phyloP scores from a whole-genome alignment of 2,797 vertebrate species.

The Labroides dimidiatus region DNA sequence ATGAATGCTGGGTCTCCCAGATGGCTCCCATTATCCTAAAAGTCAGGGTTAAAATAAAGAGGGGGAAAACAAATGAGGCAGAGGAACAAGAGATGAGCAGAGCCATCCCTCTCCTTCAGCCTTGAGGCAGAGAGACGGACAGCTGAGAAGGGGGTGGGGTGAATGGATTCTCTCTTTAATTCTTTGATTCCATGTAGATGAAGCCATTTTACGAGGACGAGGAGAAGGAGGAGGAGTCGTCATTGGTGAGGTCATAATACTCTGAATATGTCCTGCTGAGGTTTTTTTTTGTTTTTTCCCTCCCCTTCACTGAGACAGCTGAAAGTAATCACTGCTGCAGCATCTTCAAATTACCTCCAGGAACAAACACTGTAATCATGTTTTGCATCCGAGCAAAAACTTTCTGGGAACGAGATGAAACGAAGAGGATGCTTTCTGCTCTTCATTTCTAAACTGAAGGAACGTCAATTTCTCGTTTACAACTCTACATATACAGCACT shows the following conservation, averaged over 20 bases:
- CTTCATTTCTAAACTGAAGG: slow-evolving; percentile 4
- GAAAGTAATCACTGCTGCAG: slow-evolving; percentile 72
- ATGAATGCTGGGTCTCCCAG: slow-evolving; percentile 68
- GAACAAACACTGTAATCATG: slow-evolving; percentile 72
- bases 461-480: background rate
- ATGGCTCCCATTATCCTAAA: slow-evolving; percentile 77
- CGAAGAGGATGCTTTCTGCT: slow-evolving; percentile 11
- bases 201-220: slow-evolving; percentile 46
- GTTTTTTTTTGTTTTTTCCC: background rate
- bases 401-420: slow-evolving; percentile 36
- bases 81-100: slow-evolving; percentile 62
- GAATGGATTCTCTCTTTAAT: slow-evolving; percentile 20
- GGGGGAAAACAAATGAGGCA: slow-evolving; percentile 65
- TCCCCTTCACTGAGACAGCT: slow-evolving; percentile 57
- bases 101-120: slow-evolving; percentile 42
- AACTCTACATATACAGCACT: background rate
- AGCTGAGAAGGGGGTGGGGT: slow-evolving; percentile 44
- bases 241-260: slow-evolving; percentile 15
- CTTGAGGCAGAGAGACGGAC: slow-evolving; percentile 60
- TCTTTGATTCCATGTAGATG: slow-evolving; percentile 52
- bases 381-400: slow-evolving; percentile 45
- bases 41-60: slow-evolving; percentile 63
- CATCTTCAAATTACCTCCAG: slow-evolving; percentile 74
- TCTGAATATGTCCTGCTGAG: slow-evolving; percentile 29
- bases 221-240: slow-evolving; percentile 11